Conservation (phyloP, 2,797 vertebrate species). For the Staurois parvus region DNA sequence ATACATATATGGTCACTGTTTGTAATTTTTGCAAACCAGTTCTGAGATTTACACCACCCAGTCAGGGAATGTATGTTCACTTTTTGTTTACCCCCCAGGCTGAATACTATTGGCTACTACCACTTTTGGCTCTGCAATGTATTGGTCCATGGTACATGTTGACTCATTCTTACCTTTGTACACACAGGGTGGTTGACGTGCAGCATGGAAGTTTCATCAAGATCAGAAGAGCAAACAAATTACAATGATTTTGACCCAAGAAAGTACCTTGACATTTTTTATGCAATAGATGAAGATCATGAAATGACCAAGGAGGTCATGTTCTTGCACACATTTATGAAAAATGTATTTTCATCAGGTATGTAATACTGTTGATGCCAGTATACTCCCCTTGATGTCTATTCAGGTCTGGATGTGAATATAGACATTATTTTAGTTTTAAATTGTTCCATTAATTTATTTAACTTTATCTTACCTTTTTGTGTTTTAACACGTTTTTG, state of each 20-base stretch:
- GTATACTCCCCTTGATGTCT: neutral
- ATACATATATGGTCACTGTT: too few relatives aligned
- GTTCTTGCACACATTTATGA: slow-evolving; percentile 17
- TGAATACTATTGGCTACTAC: too few relatives aligned
- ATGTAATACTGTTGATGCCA: neutral
- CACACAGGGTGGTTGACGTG: neutral
- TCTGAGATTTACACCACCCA: too few relatives aligned
- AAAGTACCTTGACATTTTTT: slow-evolving; percentile 33
- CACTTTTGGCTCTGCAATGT: too few relatives aligned
- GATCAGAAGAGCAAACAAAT: neutral
- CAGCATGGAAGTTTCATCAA: neutral
- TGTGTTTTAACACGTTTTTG: too few relatives aligned
- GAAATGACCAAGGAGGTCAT: slow-evolving; percentile 13
- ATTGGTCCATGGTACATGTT: neutral
- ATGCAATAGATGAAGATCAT: neutral
- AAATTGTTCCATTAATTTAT: too few relatives aligned
- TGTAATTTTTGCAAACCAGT: too few relatives aligned
- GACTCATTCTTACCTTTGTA: neutral
- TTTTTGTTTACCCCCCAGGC: too few relatives aligned
- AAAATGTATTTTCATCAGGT: slow-evolving; percentile 32
- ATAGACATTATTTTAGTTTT: too few relatives aligned
- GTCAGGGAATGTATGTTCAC: too few relatives aligned
- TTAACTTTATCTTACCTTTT: too few relatives aligned
- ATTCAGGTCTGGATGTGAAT: neutral
- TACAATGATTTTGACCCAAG: slow-evolving; percentile 34